Evolutionary conservation across 2,113 vertebrate genomes (phyloP).

Genomic region (Numenius arquata): DNA sequence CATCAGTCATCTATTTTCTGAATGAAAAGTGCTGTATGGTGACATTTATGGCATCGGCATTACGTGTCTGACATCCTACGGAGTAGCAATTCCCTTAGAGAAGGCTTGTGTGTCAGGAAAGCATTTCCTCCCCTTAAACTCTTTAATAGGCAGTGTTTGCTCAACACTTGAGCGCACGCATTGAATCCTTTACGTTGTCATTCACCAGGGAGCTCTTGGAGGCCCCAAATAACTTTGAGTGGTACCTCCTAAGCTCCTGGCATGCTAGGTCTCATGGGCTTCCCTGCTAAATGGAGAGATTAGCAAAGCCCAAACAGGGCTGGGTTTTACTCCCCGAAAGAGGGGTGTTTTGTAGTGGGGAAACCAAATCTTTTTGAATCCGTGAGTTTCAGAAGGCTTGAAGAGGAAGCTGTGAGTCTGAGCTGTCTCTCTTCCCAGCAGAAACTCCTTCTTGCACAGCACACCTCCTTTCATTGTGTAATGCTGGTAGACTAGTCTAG

Average conservation of each 20-base stretch:
- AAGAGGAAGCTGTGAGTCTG: slow-evolving; percentile 20
- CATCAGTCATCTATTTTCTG: neutral
- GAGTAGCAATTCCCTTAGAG: neutral
- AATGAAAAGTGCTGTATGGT: slow-evolving; percentile 39
- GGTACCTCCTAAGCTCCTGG: neutral
- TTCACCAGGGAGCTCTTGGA: neutral
- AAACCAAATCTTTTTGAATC: neutral
- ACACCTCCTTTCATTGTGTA: neutral
- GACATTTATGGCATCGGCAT: neutral
- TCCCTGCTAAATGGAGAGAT: neutral
- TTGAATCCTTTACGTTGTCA: neutral
- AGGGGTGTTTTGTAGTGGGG: neutral
- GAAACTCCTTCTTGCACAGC: neutral
- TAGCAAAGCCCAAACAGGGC: neutral
- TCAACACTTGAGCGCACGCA: neutral
- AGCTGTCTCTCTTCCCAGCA: neutral
- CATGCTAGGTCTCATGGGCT: neutral
- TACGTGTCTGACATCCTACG: neutral
- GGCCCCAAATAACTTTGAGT: neutral
- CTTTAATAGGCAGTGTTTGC: neutral
- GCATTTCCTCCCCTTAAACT: slow-evolving; percentile 11
- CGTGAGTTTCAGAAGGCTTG: neutral
- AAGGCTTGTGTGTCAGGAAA: slow-evolving; percentile 6
- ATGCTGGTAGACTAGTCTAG: slow-evolving; percentile 38
- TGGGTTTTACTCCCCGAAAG: neutral